Conservation (phyloP, 2,888 invertebrate genomes). For the Gymnoscelis rufifasciata region DNA sequence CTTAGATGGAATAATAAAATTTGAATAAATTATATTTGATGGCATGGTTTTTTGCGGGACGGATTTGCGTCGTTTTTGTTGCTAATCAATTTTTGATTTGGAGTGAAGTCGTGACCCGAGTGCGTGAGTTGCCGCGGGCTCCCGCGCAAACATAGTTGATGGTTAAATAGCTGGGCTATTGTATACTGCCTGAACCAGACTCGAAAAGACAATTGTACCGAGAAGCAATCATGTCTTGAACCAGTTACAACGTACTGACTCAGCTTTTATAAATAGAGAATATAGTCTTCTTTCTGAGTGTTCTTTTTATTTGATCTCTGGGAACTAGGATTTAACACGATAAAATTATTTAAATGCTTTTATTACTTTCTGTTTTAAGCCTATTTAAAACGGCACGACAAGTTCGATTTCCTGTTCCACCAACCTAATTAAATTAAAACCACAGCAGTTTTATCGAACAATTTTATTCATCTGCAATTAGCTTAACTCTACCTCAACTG, state of each 20-base stretch:
- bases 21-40: constrained; percentile 69
- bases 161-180: constrained; percentile 17
- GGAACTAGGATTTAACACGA: not conserved
- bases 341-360: not conserved
- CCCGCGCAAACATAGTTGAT: constrained; percentile 48
- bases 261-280: not conserved
- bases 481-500: constrained; percentile 31
- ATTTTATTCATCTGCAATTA: constrained; percentile 37
- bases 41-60: constrained; percentile 51
- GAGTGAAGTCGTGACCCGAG: constrained; percentile 64
- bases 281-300: not conserved
- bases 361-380: not conserved
- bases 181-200: constrained; percentile 4
- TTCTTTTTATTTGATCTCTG: not conserved
- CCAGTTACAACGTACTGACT: not conserved
- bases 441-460: constrained; percentile 26
- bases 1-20: constrained; percentile 51
- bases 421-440: no score
- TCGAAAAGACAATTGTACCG: not conserved
- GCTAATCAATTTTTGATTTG: constrained; percentile 71
- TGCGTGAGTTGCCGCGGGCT: constrained; percentile 54
- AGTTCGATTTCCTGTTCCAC: constrained; percentile 27
- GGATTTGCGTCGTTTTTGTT: constrained; percentile 52
- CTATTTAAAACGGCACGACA: constrained; percentile 16
- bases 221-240: not conserved